Conservation (phyloP, 1,140 invertebrate species). For the Drosophila sechellia region DNA sequence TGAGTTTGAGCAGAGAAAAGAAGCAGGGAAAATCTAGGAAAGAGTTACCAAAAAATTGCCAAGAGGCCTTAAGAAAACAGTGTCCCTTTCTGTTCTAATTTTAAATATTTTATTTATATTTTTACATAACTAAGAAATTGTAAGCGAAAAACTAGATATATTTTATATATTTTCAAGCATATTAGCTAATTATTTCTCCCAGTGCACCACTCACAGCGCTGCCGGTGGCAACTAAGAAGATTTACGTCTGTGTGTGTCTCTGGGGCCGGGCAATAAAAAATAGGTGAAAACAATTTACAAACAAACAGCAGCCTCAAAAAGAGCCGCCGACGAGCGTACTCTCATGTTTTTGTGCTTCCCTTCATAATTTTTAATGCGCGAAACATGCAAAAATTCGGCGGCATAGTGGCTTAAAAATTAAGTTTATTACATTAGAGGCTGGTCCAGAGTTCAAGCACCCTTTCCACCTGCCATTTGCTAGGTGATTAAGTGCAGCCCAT, state of each 20-base stretch:
- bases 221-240: slow-evolving; percentile 30
- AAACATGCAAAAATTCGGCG: slow-evolving; percentile 41
- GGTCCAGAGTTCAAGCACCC: slow-evolving; percentile 12
- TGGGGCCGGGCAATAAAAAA: slow-evolving; percentile 52
- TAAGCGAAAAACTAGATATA: too few species aligned
- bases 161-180: too few species aligned
- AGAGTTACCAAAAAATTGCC: background rate
- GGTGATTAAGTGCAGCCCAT: background rate
- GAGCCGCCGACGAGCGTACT: background rate
- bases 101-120: background rate
- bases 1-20: slow-evolving; percentile 1
- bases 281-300: slow-evolving; percentile 61
- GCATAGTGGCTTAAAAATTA: slow-evolving; percentile 8
- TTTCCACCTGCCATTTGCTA: background rate
- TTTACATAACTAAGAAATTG: background rate
- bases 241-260: slow-evolving; percentile 45
- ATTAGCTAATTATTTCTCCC: background rate
- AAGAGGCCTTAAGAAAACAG: too few species aligned
- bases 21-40: background rate
- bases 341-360: slow-evolving; percentile 13
- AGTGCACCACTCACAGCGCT: slow-evolving; percentile 14
- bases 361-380: slow-evolving; percentile 29
- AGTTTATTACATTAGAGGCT: slow-evolving; percentile 23
- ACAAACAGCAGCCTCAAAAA: slow-evolving; percentile 17
- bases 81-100: too few species aligned